Evolutionary conservation across 2,888 invertebrate genomes (phyloP).

Genomic region (Bombylius major): DNA sequence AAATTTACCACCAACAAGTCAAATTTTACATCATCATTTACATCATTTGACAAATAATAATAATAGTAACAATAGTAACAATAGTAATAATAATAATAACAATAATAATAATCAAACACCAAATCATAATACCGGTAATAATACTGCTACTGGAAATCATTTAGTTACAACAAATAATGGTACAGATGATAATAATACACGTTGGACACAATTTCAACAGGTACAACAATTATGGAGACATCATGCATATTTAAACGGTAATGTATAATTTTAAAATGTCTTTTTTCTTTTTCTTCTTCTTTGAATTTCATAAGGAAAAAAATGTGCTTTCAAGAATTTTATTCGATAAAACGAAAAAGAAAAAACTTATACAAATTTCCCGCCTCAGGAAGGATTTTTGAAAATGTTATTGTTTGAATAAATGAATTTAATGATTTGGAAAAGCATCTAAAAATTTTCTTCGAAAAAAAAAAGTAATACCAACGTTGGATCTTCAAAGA

Average conservation of each 20-base stretch:
- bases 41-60: constrained; percentile 25
- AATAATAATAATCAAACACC: constrained; percentile 18
- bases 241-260: constrained; percentile 38
- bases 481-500: too few species aligned
- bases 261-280: background rate
- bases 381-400: too few species aligned
- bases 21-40: constrained; percentile 34
- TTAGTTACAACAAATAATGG: constrained; percentile 6
- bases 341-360: too few species aligned
- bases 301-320: too few species aligned
- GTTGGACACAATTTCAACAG: constrained; percentile 39
- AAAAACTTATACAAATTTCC: too few species aligned
- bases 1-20: constrained; percentile 31
- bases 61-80: constrained; percentile 19
- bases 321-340: too few species aligned
- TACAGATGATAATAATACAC: constrained; percentile 29
- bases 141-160: constrained; percentile 4
- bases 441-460: too few species aligned
- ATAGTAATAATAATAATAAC: constrained; percentile 22
- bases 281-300: too few species aligned
- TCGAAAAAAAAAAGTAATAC: too few species aligned
- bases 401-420: too few species aligned
- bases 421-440: too few species aligned
- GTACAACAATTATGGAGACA: constrained; percentile 38
- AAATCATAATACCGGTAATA: constrained; percentile 14